A percentile compares a stretch with the other conserved stretches of the same genome.
phyloP scores from a whole-genome alignment of 2,113 vertebrate species.

The Perccottus glenii region DNA sequence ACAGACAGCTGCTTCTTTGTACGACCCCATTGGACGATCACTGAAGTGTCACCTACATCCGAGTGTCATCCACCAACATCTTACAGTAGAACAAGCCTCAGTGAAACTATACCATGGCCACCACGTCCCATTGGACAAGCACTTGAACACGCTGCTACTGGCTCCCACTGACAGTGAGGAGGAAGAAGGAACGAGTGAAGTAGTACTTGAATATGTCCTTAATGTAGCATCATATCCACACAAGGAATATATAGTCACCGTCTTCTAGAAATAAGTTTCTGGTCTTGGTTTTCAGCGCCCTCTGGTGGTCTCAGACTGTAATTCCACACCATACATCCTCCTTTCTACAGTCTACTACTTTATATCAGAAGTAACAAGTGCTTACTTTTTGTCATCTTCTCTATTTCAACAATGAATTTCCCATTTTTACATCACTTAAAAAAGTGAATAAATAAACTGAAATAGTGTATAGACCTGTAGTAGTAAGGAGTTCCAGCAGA shows the following conservation, averaged over 20 bases:
- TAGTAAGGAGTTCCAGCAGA: constrained; percentile 32
- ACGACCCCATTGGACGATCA: neutral
- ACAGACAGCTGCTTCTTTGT: constrained; percentile 5
- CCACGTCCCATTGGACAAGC: neutral
- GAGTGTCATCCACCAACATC: neutral
- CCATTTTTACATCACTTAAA: no score
- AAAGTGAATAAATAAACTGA: no score
- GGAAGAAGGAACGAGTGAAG: neutral
- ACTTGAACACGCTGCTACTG: neutral
- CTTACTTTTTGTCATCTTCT: no score
- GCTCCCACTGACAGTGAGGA: neutral
- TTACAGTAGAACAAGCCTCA: neutral
- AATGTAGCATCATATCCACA: neutral
- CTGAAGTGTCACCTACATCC: neutral
- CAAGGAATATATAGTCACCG: no score
- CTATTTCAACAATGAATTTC: no score
- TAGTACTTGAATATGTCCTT: neutral
- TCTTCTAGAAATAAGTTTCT: no score
- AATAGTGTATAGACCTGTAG: neutral
- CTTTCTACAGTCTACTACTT: no score
- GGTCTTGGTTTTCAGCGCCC: no score
- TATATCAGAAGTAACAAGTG: no score
- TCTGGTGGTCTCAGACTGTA: no score
- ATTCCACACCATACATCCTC: no score
- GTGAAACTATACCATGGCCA: neutral